Evolutionary conservation across 2,113 vertebrate species (phyloP), one percentile per base, ranked within the genome.

Genomic region (Zosterops lateralis): DNA sequence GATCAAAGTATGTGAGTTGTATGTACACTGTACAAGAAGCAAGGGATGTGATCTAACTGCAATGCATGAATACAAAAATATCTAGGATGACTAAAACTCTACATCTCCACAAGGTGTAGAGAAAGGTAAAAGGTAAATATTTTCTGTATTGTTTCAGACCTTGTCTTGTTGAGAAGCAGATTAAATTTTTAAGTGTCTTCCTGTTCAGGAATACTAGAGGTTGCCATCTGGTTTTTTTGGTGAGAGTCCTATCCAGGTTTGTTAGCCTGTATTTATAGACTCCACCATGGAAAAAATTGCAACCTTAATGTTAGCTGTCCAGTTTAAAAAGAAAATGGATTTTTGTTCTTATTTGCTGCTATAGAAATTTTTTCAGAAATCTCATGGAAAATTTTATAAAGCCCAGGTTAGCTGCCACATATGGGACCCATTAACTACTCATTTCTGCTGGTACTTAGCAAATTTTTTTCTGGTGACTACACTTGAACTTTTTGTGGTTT

Each of bases 391-490:
- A 96, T 94, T 91, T 96, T 95, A 83, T 93, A 96, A 97, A 92
- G 92, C 82, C 58, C 94, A 95, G 93, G 95, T 96, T 97, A 95
- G 94, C 91, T 95, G 74, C 78, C 84, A 88, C 97, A 97, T 97
- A 89, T 97, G 97, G 97, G 90, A 97, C 57, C 61, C 64, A 97
- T 98, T 98, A 97, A 78, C 90, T 97, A 84, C 83, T 97, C 92
- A 96, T 97, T 98, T 97, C 93, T 97, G 96, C 95, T 97, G 80
- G 94, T 97, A 97, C 96, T 95, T 96, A 96, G 95, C 95, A 97
- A 96, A 98, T 98, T 97, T 98, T 98, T 98, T 90, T 97, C 92
- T 93, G 78, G 94, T 98, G 97, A 98, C 96, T 97, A 92, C 56
- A 87, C 64, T 78, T 83, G 90, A 97, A 96, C 90, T 84, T 86